A percentile compares a stretch with the other conserved stretches of the same genome.
phyloP scores from a whole-genome alignment of 2,113 vertebrate genomes.

The Dinomys branickii region DNA sequence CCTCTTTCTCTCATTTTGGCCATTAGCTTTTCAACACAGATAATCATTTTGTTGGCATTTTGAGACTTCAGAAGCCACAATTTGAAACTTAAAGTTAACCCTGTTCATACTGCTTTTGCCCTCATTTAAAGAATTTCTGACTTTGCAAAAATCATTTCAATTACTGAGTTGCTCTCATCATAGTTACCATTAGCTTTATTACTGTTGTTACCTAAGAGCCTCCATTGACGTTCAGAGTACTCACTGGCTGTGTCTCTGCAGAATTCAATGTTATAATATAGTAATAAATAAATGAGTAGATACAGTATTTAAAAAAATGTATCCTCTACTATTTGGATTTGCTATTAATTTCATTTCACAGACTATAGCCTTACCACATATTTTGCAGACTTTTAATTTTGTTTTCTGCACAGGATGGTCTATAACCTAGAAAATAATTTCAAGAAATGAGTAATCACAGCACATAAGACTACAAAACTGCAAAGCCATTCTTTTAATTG shows the following conservation, averaged over 20 bases:
- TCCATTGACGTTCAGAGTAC: neutral
- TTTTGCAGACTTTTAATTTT: constrained; percentile 1
- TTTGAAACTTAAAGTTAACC: neutral
- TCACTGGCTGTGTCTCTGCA: neutral
- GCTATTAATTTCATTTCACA: neutral
- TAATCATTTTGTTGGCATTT: constrained; percentile 29
- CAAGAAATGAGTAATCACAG: constrained; percentile 43
- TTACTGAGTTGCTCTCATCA: neutral
- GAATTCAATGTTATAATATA: neutral
- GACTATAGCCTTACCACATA: constrained; percentile 1
- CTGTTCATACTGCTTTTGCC: neutral
- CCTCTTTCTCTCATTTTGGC: neutral
- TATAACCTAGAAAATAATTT: constrained; percentile 39
- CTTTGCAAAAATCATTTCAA: neutral
- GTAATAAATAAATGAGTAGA: neutral
- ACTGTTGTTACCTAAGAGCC: neutral
- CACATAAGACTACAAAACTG: neutral
- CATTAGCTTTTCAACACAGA: neutral
- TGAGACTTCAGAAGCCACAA: neutral
- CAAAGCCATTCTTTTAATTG: constrained; percentile 52
- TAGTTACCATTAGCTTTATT: neutral
- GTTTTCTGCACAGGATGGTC: neutral
- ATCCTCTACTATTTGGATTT: neutral
- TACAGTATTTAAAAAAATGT: neutral
- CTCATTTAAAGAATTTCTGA: neutral